Conservation (phyloP, 2,888 invertebrate species). For the Aphrophora alni region DNA sequence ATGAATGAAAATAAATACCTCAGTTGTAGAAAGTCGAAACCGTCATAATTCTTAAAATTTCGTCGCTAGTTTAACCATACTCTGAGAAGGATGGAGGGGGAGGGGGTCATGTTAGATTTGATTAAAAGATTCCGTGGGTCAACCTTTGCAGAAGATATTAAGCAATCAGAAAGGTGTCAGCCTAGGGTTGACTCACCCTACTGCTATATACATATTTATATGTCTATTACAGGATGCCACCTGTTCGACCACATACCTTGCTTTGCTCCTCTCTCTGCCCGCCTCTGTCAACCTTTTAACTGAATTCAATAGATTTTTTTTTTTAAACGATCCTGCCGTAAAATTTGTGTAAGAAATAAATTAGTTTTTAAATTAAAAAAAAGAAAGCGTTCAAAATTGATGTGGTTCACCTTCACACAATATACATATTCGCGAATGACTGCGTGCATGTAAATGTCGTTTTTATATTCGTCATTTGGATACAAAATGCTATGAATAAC, state of each 20-base stretch:
- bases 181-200: not conserved
- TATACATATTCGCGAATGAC: too few species aligned
- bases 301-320: not conserved
- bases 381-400: not conserved
- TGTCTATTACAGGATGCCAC: not conserved
- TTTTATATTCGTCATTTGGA: too few species aligned
- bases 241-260: not conserved
- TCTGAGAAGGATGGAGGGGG: too few species aligned
- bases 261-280: not conserved
- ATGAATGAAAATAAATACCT: too few species aligned
- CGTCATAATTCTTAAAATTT: too few species aligned
- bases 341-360: not conserved
- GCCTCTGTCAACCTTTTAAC: not conserved
- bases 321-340: not conserved
- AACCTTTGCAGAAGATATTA: constrained; percentile 4
- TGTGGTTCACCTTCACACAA: too few species aligned
- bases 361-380: not conserved
- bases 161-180: constrained; percentile 2
- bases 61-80: too few species aligned
- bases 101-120: too few species aligned
- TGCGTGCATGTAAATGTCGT: too few species aligned
- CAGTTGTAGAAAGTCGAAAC: too few species aligned
- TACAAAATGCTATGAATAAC: too few species aligned
- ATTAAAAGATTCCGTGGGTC: not conserved
- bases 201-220: not conserved